Evolutionary conservation across 2,113 vertebrate species (phyloP).

Genomic region (Anguilla japonica): DNA sequence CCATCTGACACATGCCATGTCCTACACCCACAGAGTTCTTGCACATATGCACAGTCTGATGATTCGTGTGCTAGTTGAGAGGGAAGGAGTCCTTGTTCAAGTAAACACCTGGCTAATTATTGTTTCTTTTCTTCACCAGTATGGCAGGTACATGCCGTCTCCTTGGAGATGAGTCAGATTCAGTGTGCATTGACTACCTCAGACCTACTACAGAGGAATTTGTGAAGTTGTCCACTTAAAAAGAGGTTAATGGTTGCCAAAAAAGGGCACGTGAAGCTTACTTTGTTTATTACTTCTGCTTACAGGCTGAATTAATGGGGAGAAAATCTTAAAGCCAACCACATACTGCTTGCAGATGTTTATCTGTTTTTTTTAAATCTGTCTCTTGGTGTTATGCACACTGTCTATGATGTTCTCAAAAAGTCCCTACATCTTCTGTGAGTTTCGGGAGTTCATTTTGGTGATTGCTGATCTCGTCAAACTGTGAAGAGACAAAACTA

Average conservation of each 20-base stretch:
- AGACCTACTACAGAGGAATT: neutral
- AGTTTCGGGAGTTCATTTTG: neutral
- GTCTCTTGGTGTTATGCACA: neutral
- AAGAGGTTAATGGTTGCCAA: neutral
- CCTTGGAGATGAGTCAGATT: neutral
- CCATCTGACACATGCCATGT: neutral
- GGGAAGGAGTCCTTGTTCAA: slow-evolving; percentile 2
- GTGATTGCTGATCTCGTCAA: neutral
- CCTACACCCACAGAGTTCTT: neutral
- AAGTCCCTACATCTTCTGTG: neutral
- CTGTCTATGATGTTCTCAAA: neutral
- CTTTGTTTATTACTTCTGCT: neutral
- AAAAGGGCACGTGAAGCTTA: neutral
- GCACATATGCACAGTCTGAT: neutral
- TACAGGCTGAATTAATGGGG: neutral
- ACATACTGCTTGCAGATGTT: neutral
- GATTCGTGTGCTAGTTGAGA: neutral
- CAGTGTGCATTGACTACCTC: neutral
- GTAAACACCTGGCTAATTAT: slow-evolving; percentile 7
- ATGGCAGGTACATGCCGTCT: neutral
- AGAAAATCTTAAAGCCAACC: neutral
- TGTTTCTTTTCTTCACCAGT: neutral
- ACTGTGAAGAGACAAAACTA: too few species aligned
- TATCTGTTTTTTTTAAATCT: neutral
- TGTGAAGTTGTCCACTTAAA: neutral